Evolutionary conservation across 1,140 invertebrate genomes (phyloP).

Genomic region (Procambarus clarkii): DNA sequence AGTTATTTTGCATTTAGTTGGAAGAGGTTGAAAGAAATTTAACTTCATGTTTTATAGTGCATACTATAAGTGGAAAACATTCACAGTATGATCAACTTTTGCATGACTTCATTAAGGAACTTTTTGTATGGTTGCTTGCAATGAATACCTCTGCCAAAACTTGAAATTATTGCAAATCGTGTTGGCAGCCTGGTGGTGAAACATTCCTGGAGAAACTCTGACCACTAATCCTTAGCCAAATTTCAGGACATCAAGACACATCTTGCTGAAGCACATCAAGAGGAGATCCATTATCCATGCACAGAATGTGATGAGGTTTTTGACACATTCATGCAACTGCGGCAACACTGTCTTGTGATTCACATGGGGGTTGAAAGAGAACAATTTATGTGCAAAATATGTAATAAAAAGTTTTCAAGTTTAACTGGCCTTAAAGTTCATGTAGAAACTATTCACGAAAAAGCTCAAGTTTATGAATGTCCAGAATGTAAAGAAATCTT

Average conservation of each 20-base stretch:
- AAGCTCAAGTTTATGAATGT: conserved; percentile 46
- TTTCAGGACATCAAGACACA: conserved; percentile 67
- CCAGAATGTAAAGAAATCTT: conserved; percentile 61
- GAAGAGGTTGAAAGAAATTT: too few species aligned
- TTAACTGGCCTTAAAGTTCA: conserved; percentile 61
- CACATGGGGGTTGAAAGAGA: conserved; percentile 60
- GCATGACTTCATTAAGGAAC: too few species aligned
- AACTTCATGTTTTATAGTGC: too few species aligned
- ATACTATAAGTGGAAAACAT: too few species aligned
- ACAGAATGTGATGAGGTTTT: conserved; percentile 56
- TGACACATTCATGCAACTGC: conserved; percentile 67
- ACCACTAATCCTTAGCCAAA: conserved; percentile 28
- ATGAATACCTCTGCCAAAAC: not conserved
- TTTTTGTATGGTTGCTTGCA: not conserved
- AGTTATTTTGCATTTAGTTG: too few species aligned
- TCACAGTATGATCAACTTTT: too few species aligned
- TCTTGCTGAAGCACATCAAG: conserved; percentile 58
- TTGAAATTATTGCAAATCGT: not conserved
- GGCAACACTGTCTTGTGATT: conserved; percentile 55
- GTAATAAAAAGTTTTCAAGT: conserved; percentile 55
- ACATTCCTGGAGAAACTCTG: not conserved
- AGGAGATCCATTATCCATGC: conserved; percentile 66
- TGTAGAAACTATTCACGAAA: conserved; percentile 58
- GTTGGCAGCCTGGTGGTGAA: not conserved
- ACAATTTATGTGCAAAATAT: conserved; percentile 45